Base-by-base conservation (phyloP, 1,140 invertebrate genomes). In the Leptinotarsa lineolata region DNA sequence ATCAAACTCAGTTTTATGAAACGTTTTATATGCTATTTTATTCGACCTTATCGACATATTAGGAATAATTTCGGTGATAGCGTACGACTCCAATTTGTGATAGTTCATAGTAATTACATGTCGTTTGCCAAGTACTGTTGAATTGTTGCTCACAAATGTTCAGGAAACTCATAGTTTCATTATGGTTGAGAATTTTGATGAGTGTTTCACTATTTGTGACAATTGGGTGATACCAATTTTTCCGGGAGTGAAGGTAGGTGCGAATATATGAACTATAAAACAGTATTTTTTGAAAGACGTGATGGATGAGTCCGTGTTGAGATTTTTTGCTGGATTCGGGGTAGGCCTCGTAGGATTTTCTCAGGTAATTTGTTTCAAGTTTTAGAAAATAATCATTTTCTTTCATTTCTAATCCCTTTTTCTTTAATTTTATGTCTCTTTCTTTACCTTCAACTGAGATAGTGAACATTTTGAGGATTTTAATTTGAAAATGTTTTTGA, bases 171-270 rank as follows among this genome's bases (percentile, higher is more conserved):
- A n/a, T 54, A 54, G 15, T 54, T 54, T 54, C n/a, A 18, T n/a
- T 54, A 54, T 54, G 48, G n/a, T 13, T 54, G 15, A n/a, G 15
- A 54, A n/a, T 18, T 54, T 15, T 54, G 48, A 54, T 16, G 48
- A 54, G 48, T 54, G 48, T 54, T 16, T 54, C 15, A 18, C 5
- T 15, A 54, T 54, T 18, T 15, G 48, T 54, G 48, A 54, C 15
- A 54, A 4, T 54, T 54, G 48, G 48, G 48, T 54, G 1, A 16
- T 54, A 16, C 16, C 48, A 15, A 13, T 54, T 54, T 54, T 54
- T n/a, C 48, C 48, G 48, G 48, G 48, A 54, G 16, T 54, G 48
- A 54, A 54, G 48, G 48, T 54, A n/a, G 13, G 48, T 54, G 48
- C 48, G 11, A n/a, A 2, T 16, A 54, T 1, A 54, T 54, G 48